These are phyloP conservation scores for Glandiceps talaboti DNA, from an alignment of 53 echinoderm and acorn worm species.

Conservation along the genomic window DNA sequence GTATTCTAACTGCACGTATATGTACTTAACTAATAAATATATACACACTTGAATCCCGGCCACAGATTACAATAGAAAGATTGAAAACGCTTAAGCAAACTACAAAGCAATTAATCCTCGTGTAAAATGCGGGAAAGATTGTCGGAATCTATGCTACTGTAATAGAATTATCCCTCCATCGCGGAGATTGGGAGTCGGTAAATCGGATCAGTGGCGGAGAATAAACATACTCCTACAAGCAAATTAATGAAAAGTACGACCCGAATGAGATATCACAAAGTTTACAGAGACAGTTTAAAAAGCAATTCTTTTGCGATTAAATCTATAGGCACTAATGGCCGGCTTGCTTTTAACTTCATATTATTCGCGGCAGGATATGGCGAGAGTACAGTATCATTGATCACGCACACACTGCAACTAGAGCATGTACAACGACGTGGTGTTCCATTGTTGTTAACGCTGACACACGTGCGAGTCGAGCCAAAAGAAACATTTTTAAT, in stretches of 20 bases:
- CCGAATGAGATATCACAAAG: not conserved
- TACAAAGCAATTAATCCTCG: not conserved
- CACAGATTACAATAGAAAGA: not conserved
- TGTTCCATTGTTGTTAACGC: too few relatives aligned
- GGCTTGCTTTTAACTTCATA: not conserved
- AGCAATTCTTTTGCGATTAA: not conserved
- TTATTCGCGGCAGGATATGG: not conserved
- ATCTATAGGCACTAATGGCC: not conserved
- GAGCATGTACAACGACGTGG: too few relatives aligned
- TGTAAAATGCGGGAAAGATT: not conserved
- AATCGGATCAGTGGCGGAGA: constrained; percentile 21
- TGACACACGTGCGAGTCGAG: too few relatives aligned
- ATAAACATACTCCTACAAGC: constrained; percentile 10
- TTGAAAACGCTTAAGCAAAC: not conserved
- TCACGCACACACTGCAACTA: too few relatives aligned
- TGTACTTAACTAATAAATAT: too few relatives aligned
- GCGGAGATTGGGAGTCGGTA: constrained; percentile 25
- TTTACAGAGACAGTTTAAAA: not conserved
- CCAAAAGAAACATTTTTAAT: too few relatives aligned
- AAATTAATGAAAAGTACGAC: not conserved
- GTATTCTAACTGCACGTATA: too few relatives aligned
- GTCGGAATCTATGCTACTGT: not conserved
- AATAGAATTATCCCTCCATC: constrained; percentile 5
- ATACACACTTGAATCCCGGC: too few relatives aligned
- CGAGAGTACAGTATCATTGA: not conserved